These are phyloP conservation scores for Paradoxurus hermaphroditus DNA, from an alignment of 2,113 vertebrate genomes.

Conservation along the genomic window DNA sequence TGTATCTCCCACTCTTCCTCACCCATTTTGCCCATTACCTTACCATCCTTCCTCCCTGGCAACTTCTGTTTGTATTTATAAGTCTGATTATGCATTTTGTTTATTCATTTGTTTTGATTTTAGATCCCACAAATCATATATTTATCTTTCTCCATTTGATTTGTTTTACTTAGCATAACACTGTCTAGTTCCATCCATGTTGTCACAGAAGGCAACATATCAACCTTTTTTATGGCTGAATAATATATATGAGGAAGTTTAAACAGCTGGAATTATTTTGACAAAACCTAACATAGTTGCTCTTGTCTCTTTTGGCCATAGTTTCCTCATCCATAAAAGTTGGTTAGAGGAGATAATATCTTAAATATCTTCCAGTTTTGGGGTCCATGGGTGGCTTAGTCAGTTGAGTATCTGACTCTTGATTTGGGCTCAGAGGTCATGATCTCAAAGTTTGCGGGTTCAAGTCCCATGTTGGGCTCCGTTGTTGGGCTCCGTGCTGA, in stretches of 20 bases:
- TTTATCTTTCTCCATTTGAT: background rate
- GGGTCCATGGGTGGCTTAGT: background rate
- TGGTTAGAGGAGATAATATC: background rate
- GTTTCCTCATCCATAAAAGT: conserved; percentile 11
- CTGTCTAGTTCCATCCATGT: background rate
- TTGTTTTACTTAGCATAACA: background rate
- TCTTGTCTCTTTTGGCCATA: background rate
- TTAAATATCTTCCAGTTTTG: conserved; percentile 33
- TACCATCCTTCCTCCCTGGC: background rate
- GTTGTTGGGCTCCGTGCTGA: too few species aligned
- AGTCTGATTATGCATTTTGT: background rate
- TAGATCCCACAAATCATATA: background rate
- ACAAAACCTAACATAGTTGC: background rate
- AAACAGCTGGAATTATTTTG: conserved; percentile 4
- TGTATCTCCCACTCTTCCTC: background rate
- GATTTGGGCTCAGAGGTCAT: too few species aligned
- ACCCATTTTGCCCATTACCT: background rate
- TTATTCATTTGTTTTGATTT: background rate
- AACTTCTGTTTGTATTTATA: background rate
- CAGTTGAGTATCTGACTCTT: too few species aligned
- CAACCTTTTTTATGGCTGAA: background rate
- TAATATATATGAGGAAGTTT: background rate
- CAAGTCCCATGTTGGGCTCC: too few species aligned
- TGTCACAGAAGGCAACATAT: background rate
- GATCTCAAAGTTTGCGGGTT: too few species aligned